Percentiles rank a stretch among this genome's conserved stretches.
Evolutionary conservation across 2,888 invertebrate genomes (phyloP).

Genomic region (Cantharis flavilabris): DNA sequence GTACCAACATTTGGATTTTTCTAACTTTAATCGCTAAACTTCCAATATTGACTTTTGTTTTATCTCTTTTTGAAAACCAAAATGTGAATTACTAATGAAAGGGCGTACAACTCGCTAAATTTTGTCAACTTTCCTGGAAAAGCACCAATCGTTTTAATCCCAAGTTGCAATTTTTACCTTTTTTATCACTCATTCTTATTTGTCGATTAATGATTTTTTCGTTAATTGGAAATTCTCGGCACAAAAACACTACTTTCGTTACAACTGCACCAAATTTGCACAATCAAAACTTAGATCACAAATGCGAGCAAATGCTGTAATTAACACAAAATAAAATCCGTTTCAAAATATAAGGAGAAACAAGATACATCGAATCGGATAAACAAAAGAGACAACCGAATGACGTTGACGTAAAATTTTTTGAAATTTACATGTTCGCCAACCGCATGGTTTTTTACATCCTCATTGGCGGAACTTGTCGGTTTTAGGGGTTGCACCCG

Average conservation of each 20-base stretch:
- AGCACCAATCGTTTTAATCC: background rate
- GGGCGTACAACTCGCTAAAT: background rate
- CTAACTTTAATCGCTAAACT: background rate
- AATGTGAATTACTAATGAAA: background rate
- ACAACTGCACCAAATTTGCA: conserved; percentile 19
- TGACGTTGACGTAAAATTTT: background rate
- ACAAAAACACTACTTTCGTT: conserved; percentile 13
- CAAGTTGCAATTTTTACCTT: conserved; percentile 40
- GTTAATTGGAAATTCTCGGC: conserved; percentile 6
- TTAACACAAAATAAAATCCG: background rate
- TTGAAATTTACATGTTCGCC: background rate
- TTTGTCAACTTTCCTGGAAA: conserved; percentile 10
- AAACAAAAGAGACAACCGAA: background rate
- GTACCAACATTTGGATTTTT: background rate
- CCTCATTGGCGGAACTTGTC: background rate
- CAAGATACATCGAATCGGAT: background rate
- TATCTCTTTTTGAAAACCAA: background rate
- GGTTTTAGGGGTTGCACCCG: background rate
- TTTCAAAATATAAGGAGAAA: background rate
- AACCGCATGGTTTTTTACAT: background rate
- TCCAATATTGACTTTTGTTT: background rate
- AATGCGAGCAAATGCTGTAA: background rate
- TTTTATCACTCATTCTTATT: conserved; percentile 44
- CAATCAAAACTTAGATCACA: conserved; percentile 6
- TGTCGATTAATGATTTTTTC: conserved; percentile 6